Evolutionary conservation across 1,140 invertebrate genomes (phyloP).

Genomic region (Hyles vespertilio): DNA sequence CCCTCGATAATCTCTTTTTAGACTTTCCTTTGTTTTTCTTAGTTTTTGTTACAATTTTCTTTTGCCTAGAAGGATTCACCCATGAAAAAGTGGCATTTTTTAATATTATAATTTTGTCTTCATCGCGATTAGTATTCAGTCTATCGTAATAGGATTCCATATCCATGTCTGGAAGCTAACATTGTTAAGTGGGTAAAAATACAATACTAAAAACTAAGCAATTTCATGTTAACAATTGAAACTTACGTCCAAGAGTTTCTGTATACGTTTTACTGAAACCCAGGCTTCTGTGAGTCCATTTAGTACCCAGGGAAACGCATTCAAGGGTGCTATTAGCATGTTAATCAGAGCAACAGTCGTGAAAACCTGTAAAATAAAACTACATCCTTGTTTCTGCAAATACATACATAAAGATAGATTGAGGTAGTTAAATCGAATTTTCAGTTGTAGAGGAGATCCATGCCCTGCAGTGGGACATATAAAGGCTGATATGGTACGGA

Average conservation of each 20-base stretch:
- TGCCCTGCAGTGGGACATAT: too few species aligned
- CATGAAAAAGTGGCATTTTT: slow-evolving; percentile 73
- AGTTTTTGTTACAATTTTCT: slow-evolving; percentile 24
- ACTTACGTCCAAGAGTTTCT: slow-evolving; percentile 83
- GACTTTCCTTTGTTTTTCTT: slow-evolving; percentile 73
- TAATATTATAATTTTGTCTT: slow-evolving; percentile 70
- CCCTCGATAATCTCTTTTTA: slow-evolving; percentile 54
- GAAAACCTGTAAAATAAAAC: slow-evolving; percentile 78
- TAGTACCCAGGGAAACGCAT: slow-evolving; percentile 98
- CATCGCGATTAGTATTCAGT: slow-evolving; percentile 56
- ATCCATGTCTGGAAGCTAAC: slow-evolving; percentile 80
- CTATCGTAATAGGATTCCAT: slow-evolving; percentile 68
- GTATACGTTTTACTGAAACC: slow-evolving; percentile 90
- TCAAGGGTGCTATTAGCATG: slow-evolving; percentile 96
- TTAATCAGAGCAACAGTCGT: slow-evolving; percentile 96
- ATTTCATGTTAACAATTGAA: too few species aligned
- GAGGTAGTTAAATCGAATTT: too few species aligned
- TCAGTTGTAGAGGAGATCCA: too few species aligned
- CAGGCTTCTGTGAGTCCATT: slow-evolving; percentile 97
- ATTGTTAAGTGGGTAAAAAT: slow-evolving; percentile 8
- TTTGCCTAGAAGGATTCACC: slow-evolving; percentile 41
- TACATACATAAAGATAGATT: too few species aligned
- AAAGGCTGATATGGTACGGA: too few species aligned
- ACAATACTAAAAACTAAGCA: slow-evolving; percentile 23
- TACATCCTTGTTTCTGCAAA: not conserved